Percentiles rank a stretch among this genome's conserved stretches.
Evolutionary conservation across 2,113 vertebrate genomes (phyloP).

Genomic region (Callorhinus ursinus): DNA sequence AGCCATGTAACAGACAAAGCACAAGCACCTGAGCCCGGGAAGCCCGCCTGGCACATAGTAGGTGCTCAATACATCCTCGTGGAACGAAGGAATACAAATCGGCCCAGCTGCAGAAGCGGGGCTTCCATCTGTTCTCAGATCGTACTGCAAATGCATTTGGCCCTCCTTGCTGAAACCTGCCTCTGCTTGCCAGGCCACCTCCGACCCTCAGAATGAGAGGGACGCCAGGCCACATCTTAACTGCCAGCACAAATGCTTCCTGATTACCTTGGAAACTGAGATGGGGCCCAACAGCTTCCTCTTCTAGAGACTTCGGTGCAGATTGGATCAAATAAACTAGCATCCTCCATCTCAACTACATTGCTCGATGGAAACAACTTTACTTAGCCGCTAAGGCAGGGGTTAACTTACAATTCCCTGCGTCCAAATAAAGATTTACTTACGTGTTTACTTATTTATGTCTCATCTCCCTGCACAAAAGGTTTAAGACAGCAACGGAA

Average conservation of each 20-base stretch:
- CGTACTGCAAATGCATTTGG: slow-evolving; percentile 16
- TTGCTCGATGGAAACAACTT: slow-evolving; percentile 46
- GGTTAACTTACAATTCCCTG: slow-evolving; percentile 22
- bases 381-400: neutral
- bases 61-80: neutral
- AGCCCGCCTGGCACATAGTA: neutral
- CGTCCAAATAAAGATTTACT: slow-evolving; percentile 55
- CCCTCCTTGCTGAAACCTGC: slow-evolving; percentile 1
- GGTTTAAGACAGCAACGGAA: neutral
- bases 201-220: slow-evolving; percentile 8
- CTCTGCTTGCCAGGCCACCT: slow-evolving; percentile 4
- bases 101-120: neutral
- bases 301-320: slow-evolving; percentile 49
- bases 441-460: slow-evolving; percentile 55
- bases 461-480: slow-evolving; percentile 27
- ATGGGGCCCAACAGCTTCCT: slow-evolving; percentile 34
- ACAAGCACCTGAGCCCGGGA: neutral
- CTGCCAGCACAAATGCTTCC: slow-evolving; percentile 13
- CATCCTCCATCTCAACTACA: slow-evolving; percentile 44
- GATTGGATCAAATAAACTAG: slow-evolving; percentile 51
- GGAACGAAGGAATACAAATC: neutral
- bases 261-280: slow-evolving; percentile 50
- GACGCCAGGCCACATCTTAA: slow-evolving; percentile 12
- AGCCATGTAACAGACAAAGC: neutral
- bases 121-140: neutral